Evolutionary conservation across 2,888 invertebrate species (phyloP).

Genomic region (Dasypogon diadema): DNA sequence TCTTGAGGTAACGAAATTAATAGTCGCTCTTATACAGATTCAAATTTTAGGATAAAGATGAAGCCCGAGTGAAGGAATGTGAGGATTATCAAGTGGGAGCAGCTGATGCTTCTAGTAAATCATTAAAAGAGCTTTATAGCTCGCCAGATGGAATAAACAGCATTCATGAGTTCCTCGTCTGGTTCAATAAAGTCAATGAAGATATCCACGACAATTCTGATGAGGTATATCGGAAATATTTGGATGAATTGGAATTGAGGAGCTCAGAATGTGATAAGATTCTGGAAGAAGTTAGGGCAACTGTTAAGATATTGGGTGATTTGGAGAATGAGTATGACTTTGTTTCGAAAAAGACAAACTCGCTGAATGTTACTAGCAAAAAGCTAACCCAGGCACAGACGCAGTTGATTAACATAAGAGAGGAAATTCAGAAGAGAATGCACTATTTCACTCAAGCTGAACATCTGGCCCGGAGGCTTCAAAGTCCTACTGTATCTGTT

Average conservation of each 20-base stretch:
- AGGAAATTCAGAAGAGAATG: slow-evolving; percentile 82
- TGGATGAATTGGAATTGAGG: slow-evolving; percentile 77
- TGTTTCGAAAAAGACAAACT: slow-evolving; percentile 93
- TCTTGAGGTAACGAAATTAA: no score
- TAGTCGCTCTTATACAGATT: no score
- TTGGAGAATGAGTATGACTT: slow-evolving; percentile 84
- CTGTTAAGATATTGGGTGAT: slow-evolving; percentile 78
- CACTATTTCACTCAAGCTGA: slow-evolving; percentile 90
- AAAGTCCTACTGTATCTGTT: slow-evolving; percentile 83
- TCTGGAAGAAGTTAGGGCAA: slow-evolving; percentile 76
- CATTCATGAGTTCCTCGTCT: slow-evolving; percentile 77
- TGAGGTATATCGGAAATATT: slow-evolving; percentile 77
- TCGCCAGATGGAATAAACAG: slow-evolving; percentile 69
- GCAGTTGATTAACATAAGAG: slow-evolving; percentile 82
- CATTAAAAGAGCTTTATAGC: background rate
- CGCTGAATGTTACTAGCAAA: slow-evolving; percentile 91
- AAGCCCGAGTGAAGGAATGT: no score
- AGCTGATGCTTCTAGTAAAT: background rate
- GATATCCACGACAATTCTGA: slow-evolving; percentile 79
- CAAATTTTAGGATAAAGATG: no score
- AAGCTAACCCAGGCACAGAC: slow-evolving; percentile 91
- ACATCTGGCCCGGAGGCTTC: slow-evolving; percentile 81
- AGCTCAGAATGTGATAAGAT: slow-evolving; percentile 78
- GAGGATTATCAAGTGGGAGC: no score
- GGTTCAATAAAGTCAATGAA: slow-evolving; percentile 80